Evolutionary conservation across 2,888 invertebrate genomes (phyloP).

Genomic region (Argyresthia goedartella): DNA sequence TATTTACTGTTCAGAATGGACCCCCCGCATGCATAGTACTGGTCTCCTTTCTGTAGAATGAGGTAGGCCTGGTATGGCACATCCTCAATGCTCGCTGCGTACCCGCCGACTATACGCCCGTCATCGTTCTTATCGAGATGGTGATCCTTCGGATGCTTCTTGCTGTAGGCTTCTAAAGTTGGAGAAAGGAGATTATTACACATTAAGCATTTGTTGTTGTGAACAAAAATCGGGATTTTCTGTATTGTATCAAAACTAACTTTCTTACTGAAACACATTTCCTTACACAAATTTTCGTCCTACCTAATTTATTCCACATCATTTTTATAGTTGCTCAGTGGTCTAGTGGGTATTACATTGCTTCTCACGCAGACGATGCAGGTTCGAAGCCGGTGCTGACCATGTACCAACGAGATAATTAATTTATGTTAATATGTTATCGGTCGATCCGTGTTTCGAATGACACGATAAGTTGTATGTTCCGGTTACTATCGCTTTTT

Average conservation of each 20-base stretch:
- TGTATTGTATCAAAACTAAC: no score
- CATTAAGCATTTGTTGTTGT: neutral
- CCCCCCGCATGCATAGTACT: conserved; percentile 54
- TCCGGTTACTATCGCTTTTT: no score
- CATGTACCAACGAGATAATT: no score
- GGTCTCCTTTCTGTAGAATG: conserved; percentile 25
- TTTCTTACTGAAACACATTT: neutral
- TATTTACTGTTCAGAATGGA: conserved; percentile 41
- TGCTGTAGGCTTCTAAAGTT: conserved; percentile 34
- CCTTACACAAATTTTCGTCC: neutral
- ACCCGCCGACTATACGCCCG: conserved; percentile 53
- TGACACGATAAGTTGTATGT: no score
- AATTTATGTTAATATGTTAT: no score
- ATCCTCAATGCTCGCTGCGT: conserved; percentile 34
- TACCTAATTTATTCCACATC: no score
- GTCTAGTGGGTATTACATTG: no score
- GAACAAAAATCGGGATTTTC: no score
- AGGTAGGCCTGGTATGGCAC: conserved; percentile 53
- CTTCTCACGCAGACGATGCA: no score
- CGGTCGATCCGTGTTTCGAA: no score
- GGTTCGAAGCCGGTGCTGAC: no score
- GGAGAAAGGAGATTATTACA: neutral
- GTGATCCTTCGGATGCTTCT: conserved; percentile 18
- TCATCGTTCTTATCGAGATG: conserved; percentile 9
- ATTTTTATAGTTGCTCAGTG: no score